A percentile compares a stretch with the other conserved stretches of the same genome.
Evolutionary conservation across 2,797 vertebrate genomes (phyloP).

Genomic region (Poecilia velifera): DNA sequence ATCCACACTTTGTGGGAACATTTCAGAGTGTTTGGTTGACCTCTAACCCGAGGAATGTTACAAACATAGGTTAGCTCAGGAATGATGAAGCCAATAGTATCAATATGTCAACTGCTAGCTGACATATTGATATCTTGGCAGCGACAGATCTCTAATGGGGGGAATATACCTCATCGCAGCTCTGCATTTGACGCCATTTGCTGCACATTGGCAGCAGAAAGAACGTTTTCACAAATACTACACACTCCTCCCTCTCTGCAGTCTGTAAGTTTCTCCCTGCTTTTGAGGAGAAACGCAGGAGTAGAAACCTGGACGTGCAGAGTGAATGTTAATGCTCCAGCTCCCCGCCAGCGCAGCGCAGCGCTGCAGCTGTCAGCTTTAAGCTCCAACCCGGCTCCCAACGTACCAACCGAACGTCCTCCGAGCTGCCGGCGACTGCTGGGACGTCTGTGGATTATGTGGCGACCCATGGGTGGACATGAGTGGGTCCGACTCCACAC

Average conservation of each 20-base stretch:
- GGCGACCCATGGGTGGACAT: neutral
- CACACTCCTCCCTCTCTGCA: slow-evolving; percentile 17
- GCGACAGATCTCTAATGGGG: neutral
- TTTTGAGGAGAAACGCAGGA: slow-evolving; percentile 64
- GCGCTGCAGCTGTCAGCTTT: slow-evolving; percentile 59
- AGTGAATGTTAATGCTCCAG: slow-evolving; percentile 75
- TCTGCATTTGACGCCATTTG: neutral
- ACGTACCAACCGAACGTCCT: slow-evolving; percentile 34
- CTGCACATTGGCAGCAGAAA: slow-evolving; percentile 2
- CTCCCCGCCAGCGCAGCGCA: slow-evolving; percentile 63
- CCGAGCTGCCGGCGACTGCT: slow-evolving; percentile 7
- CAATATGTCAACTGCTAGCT: too few species aligned
- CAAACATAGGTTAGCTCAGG: too few species aligned
- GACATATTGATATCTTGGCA: too few species aligned
- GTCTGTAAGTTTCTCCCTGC: slow-evolving; percentile 33
- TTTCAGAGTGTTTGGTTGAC: too few species aligned
- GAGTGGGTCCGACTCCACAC: neutral
- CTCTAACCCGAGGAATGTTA: too few species aligned
- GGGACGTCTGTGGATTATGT: neutral
- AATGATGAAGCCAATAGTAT: too few species aligned
- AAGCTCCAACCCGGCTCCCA: slow-evolving; percentile 63
- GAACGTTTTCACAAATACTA: slow-evolving; percentile 25
- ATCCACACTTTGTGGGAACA: too few species aligned
- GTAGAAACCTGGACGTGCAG: slow-evolving; percentile 41
- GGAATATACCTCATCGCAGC: neutral